These are phyloP conservation scores for Apis laboriosa DNA, from an alignment of 1,140 invertebrate species.

Conservation along the genomic window DNA sequence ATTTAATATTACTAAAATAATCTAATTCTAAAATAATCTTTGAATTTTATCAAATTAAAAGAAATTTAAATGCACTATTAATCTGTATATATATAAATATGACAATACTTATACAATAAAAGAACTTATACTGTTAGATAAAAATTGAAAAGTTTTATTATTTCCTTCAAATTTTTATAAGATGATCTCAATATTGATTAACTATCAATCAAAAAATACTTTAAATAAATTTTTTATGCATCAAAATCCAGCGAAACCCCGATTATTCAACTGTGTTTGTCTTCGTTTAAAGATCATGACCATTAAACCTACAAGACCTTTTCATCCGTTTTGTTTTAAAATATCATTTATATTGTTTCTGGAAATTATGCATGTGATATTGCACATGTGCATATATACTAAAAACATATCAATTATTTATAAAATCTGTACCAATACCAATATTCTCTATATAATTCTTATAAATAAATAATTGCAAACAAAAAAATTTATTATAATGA, in stretches of 20 bases:
- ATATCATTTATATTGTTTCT: neutral
- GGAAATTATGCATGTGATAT: neutral
- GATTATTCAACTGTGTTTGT: conserved; percentile 20
- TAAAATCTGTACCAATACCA: neutral
- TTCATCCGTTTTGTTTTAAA: conserved; percentile 64
- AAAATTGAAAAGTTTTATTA: neutral
- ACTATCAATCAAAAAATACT: neutral
- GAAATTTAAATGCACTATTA: neutral
- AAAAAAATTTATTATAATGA: no score
- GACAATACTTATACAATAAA: neutral
- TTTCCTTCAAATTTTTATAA: neutral
- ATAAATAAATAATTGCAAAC: no score
- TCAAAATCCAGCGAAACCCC: neutral
- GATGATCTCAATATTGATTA: neutral
- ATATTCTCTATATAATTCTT: neutral
- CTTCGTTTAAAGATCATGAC: conserved; percentile 62
- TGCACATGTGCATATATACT: no score
- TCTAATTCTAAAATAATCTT: no score
- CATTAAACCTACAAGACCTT: conserved; percentile 63
- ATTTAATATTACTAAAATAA: no score
- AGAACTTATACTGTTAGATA: neutral
- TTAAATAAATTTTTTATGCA: no score
- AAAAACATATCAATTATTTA: neutral
- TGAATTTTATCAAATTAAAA: neutral
- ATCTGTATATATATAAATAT: neutral